Evolutionary conservation across 1,140 invertebrate species (phyloP), one percentile per base, ranked within the genome.

Genomic region (Bombyx mandarina): DNA sequence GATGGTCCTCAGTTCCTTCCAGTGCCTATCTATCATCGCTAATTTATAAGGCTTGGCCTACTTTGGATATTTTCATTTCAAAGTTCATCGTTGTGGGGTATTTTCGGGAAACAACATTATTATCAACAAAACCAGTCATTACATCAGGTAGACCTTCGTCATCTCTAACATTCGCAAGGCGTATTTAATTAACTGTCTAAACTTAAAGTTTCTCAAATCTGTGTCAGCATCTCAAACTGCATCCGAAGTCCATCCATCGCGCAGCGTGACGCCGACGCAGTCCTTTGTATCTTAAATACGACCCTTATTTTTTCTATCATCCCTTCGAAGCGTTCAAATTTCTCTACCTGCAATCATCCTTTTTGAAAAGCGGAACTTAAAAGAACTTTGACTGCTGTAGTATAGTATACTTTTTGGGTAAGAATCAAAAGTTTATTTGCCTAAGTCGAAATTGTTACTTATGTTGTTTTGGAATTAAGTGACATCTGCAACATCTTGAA

Each of bases 241-340:
- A 84, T 87, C 80, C 75, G 73, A 49, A 73, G 75, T 68, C 79
- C 79, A 79, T 85, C 82, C 63, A 75, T 82, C 72, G 79, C 82
- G 42, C 82, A 70, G 82, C 82, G 72, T 82, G 84, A 82, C 76
- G 77, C 75, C 82, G 63, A 85, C 82, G 77, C 77, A 77, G 69
- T 72, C 75, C 66, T 79, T 84, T 83, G 79, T 86, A 74, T 82
- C 71, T 76, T 69, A 77, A 73, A 80, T 72, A 67, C 79, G 81
- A 84, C 80, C 83, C 82, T 82, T 78, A 71, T 79, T 87, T 87
- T 86, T 86, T 85, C 61, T 71, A 49, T 75, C 80, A 82, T 81
- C 80, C 83, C 83, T 49, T 85, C 72, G 72, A 77, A 86, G 81
- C 75, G 77, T 84, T 85, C 75, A 71, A 84, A 87, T 85, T 87